A percentile compares a stretch with the other conserved stretches of the same genome.
Conservation (phyloP, 2,888 invertebrate species). For the Bhutanitis thaidina region DNA sequence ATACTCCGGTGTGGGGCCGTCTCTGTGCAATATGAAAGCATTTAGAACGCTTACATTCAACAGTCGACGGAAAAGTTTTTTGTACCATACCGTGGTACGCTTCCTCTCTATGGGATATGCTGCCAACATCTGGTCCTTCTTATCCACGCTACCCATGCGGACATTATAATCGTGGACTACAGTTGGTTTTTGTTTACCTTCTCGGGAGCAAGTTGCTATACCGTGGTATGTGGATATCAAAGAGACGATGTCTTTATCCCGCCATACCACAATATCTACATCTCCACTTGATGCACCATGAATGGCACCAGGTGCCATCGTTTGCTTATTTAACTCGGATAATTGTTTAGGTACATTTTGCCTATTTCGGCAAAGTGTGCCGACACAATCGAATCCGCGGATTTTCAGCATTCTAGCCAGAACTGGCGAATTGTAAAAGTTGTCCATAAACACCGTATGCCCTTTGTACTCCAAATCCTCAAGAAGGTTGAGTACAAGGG, state of each 20-base stretch:
- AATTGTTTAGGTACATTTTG: not conserved
- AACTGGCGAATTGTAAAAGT: not conserved
- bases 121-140: not conserved
- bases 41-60: too few relatives aligned
- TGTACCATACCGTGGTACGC: not conserved
- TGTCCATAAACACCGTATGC: not conserved
- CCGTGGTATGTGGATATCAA: not conserved
- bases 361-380: not conserved
- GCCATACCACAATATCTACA: not conserved
- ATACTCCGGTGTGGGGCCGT: too few relatives aligned
- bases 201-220: not conserved
- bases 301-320: not conserved
- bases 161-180: not conserved
- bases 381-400: not conserved
- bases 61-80: not conserved
- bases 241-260: not conserved
- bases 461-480: not conserved
- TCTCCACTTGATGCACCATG: not conserved
- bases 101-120: not conserved
- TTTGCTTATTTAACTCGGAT: not conserved
- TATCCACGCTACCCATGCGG: not conserved
- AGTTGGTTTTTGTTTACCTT: not conserved
- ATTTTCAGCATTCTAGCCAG: not conserved
- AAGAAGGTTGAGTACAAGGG: not conserved
- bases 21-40: too few relatives aligned